phyloP scores from a whole-genome alignment of 1,140 invertebrate genomes.

The Papilio polytes region DNA sequence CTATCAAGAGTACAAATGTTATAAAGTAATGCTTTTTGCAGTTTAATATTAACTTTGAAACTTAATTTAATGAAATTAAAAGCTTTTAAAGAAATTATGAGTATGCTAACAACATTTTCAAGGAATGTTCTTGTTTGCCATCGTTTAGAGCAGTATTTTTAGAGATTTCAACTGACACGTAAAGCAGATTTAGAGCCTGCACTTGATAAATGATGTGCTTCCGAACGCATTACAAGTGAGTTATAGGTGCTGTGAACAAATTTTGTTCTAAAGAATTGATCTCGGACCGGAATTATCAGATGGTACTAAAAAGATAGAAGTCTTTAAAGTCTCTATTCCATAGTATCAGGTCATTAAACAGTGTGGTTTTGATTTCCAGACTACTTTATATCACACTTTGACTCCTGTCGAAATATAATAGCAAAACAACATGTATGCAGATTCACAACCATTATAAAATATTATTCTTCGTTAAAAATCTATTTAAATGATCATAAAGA shows the following conservation, averaged over 20 bases:
- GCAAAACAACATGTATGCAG: not conserved
- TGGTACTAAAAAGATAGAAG: not conserved
- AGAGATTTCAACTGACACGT: constrained; percentile 36
- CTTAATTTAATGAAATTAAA: not conserved
- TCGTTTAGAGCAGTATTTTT: constrained; percentile 30
- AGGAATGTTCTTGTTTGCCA: constrained; percentile 1
- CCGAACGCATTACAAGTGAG: constrained; percentile 35
- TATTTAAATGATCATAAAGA: no score
- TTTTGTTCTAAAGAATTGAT: constrained; percentile 21
- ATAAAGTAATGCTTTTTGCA: no score
- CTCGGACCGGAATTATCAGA: not conserved
- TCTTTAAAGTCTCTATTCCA: not conserved
- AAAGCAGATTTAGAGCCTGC: constrained; percentile 36
- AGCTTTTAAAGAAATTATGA: not conserved
- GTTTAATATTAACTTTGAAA: no score
- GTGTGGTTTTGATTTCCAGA: not conserved
- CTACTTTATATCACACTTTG: not conserved
- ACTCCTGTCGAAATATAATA: not conserved
- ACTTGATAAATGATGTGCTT: constrained; percentile 39
- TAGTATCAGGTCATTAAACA: not conserved
- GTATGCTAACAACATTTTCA: not conserved
- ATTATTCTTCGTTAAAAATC: no score
- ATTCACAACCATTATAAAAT: not conserved
- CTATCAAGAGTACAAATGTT: no score
- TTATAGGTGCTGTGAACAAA: constrained; percentile 25